Evolutionary conservation across 2,888 invertebrate species (phyloP).

Genomic region (Drosophila picticornis): DNA sequence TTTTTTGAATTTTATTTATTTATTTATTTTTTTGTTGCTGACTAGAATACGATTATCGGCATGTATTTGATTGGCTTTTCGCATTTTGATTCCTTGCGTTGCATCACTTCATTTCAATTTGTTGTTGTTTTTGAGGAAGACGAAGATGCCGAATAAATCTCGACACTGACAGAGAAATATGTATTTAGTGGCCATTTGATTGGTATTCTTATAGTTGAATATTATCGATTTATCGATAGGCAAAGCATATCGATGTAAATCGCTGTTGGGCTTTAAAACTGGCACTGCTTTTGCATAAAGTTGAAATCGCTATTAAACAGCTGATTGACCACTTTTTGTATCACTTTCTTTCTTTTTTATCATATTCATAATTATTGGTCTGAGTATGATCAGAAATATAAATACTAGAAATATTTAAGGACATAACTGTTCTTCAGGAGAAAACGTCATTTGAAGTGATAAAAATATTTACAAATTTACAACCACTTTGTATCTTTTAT

Average conservation of each 20-base stretch:
- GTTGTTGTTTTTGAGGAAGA: slow-evolving; percentile 30
- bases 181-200: background rate
- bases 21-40: slow-evolving; percentile 28
- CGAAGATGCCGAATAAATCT: background rate
- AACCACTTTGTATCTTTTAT: background rate
- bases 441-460: background rate
- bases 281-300: background rate
- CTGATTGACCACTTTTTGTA: background rate
- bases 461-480: background rate
- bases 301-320: background rate
- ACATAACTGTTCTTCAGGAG: too few relatives aligned
- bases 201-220: background rate
- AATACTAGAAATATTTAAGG: background rate
- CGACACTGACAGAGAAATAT: background rate
- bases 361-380: background rate
- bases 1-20: background rate
- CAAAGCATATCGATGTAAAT: background rate
- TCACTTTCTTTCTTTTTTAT: background rate
- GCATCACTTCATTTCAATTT: slow-evolving; percentile 52
- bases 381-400: background rate
- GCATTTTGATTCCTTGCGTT: slow-evolving; percentile 50
- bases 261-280: background rate
- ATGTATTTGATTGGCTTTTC: slow-evolving; percentile 56
- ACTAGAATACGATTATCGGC: slow-evolving; percentile 61
- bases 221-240: background rate